phyloP scores from a whole-genome alignment of 2,113 vertebrate species.

The Saccopteryx bilineata region DNA sequence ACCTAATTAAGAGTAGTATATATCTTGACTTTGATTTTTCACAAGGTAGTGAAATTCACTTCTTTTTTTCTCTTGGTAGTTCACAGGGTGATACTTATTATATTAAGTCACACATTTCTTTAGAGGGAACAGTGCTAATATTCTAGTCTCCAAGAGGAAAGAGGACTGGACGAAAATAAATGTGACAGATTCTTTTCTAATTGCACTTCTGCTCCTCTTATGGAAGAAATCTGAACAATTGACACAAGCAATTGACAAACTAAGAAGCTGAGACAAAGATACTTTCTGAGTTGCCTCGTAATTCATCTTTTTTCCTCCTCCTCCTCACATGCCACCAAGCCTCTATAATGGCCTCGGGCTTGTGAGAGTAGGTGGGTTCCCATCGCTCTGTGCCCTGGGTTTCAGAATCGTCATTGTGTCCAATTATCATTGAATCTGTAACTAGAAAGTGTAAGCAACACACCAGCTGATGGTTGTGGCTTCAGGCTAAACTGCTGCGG shows the following conservation, averaged over 20 bases:
- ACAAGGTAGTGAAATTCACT: background rate
- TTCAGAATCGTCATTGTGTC: conserved; percentile 33
- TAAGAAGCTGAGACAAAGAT: background rate
- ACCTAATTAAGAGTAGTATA: background rate
- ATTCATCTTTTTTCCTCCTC: background rate
- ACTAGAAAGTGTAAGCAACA: background rate
- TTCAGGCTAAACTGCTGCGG: background rate
- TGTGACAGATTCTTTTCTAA: background rate
- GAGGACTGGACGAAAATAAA: background rate
- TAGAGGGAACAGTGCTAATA: background rate
- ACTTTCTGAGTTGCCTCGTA: background rate
- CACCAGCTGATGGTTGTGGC: background rate
- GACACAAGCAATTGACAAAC: background rate
- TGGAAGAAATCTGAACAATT: background rate
- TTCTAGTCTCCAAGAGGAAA: background rate
- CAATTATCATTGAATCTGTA: conserved; percentile 6
- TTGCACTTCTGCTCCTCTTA: background rate
- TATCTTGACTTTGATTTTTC: conserved; percentile 24
- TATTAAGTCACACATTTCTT: background rate
- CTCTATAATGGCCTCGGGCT: background rate
- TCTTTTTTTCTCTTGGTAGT: background rate
- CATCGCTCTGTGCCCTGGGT: background rate
- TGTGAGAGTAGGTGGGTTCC: background rate
- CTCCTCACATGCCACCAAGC: background rate
- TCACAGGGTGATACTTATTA: background rate